Evolutionary conservation across 2,888 invertebrate genomes (phyloP), one percentile per base, ranked within the genome.

Genomic region (Tigriopus californicus): DNA sequence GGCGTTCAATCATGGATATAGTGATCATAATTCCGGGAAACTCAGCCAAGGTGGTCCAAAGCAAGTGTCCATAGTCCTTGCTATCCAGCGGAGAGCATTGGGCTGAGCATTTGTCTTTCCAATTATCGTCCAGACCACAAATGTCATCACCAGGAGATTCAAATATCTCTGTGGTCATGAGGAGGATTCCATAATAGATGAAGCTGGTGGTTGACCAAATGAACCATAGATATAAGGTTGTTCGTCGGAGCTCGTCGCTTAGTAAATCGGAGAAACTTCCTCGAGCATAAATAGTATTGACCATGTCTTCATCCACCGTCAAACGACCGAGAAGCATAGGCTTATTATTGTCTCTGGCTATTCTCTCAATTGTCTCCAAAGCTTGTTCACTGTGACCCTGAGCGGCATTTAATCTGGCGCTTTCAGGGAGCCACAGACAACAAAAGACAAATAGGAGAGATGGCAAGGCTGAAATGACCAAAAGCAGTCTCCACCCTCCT

Each of bases 201-300:
- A 94, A 92, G 0, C 92, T 89, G 70, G 90, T 90, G 0, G 85
- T 79, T 69, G 73, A 87, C 92, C 92, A 94, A 66, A 94, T 90
- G 65, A 91, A 81, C 92, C 92, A 92, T 2, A 94, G 75, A 18
- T 92, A 73, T 22, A 90, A 68, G 12, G 91, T 91, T 2, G 92
- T 92, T 63, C 79, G 78, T 67, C 85, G 76, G 63, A 90, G 75
- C 63, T 87, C 86, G 13, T 85, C 83, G 44, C 71, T 70, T 62
- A 85, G 89, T 73, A 67, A 85, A 84, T 66, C 76, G 76, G 55
- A 85, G 73, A 42, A 24, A 53, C 47, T 54, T 33, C 74, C 51
- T 41, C 52, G 18, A 20, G 33, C 52, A 25, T 52, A 24, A 40
- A 25, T 25, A 2, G 52, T 22, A 25, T 52, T 55, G 58, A 60